These are phyloP conservation scores for Narcine bancroftii DNA, from an alignment of 2,113 vertebrate genomes.

Conservation along the genomic window DNA sequence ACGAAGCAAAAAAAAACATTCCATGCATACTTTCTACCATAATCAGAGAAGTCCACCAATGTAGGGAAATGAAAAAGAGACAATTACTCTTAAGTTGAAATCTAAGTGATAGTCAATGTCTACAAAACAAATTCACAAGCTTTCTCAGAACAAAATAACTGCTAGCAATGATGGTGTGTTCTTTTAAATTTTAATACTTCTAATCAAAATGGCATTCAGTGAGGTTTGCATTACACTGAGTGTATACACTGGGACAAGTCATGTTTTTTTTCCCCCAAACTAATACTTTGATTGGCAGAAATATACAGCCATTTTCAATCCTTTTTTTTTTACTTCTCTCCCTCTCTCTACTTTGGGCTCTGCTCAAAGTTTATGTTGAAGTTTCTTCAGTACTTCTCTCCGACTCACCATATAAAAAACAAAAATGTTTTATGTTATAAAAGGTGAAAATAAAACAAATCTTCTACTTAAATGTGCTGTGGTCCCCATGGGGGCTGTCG, in stretches of 20 bases:
- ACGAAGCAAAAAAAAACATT: not conserved
- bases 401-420: too few relatives aligned
- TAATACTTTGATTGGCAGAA: slow-evolving; percentile 5
- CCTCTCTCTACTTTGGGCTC: too few relatives aligned
- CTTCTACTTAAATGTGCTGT: too few relatives aligned
- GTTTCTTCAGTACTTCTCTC: too few relatives aligned
- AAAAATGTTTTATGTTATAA: too few relatives aligned
- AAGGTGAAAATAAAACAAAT: too few relatives aligned
- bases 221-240: not conserved
- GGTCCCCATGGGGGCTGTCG: too few relatives aligned
- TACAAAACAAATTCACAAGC: not conserved
- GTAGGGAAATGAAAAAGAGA: not conserved
- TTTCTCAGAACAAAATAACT: not conserved
- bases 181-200: not conserved
- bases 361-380: too few relatives aligned
- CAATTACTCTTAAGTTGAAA: not conserved
- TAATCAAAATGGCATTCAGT: slow-evolving; percentile 17
- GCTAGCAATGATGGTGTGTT: not conserved
- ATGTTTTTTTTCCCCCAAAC: not conserved
- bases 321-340: too few relatives aligned
- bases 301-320: too few relatives aligned
- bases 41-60: not conserved
- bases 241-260: not conserved
- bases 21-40: not conserved
- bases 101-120: not conserved